Evolutionary conservation across 1,140 invertebrate genomes (phyloP).

Genomic region (Calephelis nemesis): DNA sequence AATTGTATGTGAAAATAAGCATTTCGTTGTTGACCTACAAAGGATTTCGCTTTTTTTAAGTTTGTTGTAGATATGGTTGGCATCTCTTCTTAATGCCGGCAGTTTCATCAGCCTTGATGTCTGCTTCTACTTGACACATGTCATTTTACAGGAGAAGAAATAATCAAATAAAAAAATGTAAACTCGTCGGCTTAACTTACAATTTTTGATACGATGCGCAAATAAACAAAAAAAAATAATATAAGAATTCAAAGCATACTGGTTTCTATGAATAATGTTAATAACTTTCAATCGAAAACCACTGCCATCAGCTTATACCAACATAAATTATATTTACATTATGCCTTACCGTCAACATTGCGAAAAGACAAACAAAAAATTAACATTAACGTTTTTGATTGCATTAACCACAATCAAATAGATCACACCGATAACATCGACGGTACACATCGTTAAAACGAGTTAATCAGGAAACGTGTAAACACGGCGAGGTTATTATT

Average conservation of each 20-base stretch:
- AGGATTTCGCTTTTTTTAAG: not conserved
- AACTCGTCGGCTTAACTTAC: no score
- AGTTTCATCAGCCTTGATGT: not conserved
- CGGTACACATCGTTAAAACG: not conserved
- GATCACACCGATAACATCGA: not conserved
- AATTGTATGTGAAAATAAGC: conserved; percentile 7
- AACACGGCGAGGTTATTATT: not conserved
- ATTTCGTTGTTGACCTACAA: not conserved
- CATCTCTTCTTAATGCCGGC: not conserved
- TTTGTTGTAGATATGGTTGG: not conserved
- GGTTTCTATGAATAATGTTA: no score
- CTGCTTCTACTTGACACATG: no score
- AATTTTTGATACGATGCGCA: no score
- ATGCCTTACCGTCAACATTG: not conserved
- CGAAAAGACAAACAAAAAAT: not conserved
- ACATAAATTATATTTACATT: not conserved
- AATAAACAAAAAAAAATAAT: no score
- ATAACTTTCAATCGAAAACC: no score
- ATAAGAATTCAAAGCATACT: no score
- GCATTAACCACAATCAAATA: conserved; percentile 6
- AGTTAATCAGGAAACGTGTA: conserved; percentile 12
- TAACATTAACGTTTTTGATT: conserved; percentile 4
- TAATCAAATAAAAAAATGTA: no score
- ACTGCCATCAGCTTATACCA: not conserved
- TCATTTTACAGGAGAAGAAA: no score